Conservation (phyloP, 2,113 vertebrate genomes). For the Jacana jacana region DNA sequence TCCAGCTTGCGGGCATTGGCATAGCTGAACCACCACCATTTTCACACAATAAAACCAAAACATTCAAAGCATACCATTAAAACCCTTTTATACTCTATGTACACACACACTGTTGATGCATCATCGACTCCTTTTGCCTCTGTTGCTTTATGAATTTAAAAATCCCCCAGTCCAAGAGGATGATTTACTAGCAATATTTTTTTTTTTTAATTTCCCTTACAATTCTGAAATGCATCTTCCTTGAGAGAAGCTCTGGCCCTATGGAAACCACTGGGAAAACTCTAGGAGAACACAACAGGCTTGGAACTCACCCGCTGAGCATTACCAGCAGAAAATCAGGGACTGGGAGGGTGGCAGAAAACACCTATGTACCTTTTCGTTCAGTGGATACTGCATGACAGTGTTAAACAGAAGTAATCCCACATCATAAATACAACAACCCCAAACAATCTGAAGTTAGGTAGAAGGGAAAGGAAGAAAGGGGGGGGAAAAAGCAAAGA, state of each 20-base stretch:
- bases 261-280: not conserved
- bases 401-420: slow-evolving; percentile 49
- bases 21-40: not conserved
- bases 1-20: not conserved
- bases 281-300: not conserved
- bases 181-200: not conserved
- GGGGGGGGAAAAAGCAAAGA: no score
- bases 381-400: slow-evolving; percentile 58
- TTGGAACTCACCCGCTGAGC: not conserved
- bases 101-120: not conserved
- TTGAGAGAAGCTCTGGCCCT: not conserved
- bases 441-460: slow-evolving; percentile 26
- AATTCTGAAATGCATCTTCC: not conserved
- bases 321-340: not conserved
- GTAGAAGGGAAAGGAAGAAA: not conserved
- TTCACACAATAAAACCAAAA: slow-evolving; percentile 40
- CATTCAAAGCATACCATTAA: slow-evolving; percentile 39
- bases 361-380: slow-evolving; percentile 62
- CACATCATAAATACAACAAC: slow-evolving; percentile 57
- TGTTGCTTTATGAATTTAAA: not conserved
- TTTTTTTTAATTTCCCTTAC: not conserved
- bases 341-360: not conserved
- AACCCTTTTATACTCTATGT: slow-evolving; percentile 46
- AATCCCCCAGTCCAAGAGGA: not conserved
- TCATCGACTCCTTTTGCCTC: not conserved